Evolutionary conservation across 1,140 invertebrate species (phyloP), one percentile per base, ranked within the genome.

Genomic region (Pinna nobilis): DNA sequence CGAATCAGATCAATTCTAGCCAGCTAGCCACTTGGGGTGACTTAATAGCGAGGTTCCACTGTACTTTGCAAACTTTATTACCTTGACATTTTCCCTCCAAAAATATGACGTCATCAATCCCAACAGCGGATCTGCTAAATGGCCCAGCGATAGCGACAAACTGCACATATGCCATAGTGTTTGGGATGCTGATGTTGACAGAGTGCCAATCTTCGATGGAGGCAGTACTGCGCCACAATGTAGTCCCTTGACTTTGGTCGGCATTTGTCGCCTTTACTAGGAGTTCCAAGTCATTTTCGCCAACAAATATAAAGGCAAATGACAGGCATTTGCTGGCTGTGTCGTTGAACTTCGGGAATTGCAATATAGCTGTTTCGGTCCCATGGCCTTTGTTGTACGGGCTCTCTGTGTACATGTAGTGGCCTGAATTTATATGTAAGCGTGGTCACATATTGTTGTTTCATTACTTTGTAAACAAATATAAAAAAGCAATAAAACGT

Each of bases 361-460:
- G 51, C 9, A 68, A 28, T n/a, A 59, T 30, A 15, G 66, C 66
- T 37, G 39, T 25, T 18, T 53, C 23, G 37, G 25, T 23, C 0
- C 18, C 35, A 15, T 41, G n/a, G 1, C 25, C 23, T 1, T 28
- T 13, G n/a, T 51, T 51, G 23, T 39, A 57, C 2, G 66, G 66
- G 15, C 39, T 59, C 59, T 68, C 66, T 44, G 71, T 57, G 49
- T 72, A 80, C 59, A 77, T 60, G 57, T 75, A 80, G 53, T 77
- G 71, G 30, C 78, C 78, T 80, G 55, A 25, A n/a, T n/a, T n/a
- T n/a, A n/a, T n/a, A n/a, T n/a, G n/a, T n/a, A n/a, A n/a, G n/a
- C n/a, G n/a, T n/a, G n/a, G n/a, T n/a, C n/a, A n/a, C n/a, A n/a
- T n/a, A n/a, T n/a, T n/a, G n/a, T n/a, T n/a, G n/a, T n/a, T n/a